Evolutionary conservation across 2,113 vertebrate species (phyloP), one percentile per base, ranked within the genome.

Genomic region (Zosterops japonicus): DNA sequence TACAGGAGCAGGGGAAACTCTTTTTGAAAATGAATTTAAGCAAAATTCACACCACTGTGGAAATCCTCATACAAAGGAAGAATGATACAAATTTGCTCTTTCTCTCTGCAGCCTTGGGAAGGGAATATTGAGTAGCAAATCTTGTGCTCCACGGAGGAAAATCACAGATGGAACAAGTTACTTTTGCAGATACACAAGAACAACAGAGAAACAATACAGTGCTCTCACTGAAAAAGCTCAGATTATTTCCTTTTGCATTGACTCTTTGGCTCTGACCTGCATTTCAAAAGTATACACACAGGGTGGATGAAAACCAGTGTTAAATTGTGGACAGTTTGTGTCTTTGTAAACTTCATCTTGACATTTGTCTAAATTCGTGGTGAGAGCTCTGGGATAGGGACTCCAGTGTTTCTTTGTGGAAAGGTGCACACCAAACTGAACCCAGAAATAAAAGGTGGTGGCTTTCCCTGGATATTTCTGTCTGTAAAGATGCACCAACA

Each of bases 281-380:
- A 8, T 87, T 93, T 79, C 35, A 25, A 8, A 65, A 57, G 10
- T 8, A 3, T 27, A 1, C 9, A 7, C 12, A 12, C 7, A 31
- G 83, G 23, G n/a, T 29, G 9, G 44, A 49, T 24, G 36, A 35
- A 60, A 76, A 47, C 7, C 1, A 0, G 0, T 11, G 10, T 49
- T 57, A 25, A 69, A 23, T 2, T n/a, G 55, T n/a, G 44, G 8
- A 21, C 28, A 42, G n/a, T 39, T 49, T 63, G 15, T 3, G 1
- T 36, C 28, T 61, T 71, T 71, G 31, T 10, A 42, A 6, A 27
- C 18, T 72, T 47, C 12, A 23, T 42, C 44, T 21, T 67, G 33
- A 9, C 0, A 0, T 39, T 56, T 69, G 8, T 39, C 33, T 60
- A 2, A 60, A 21, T 10, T 17, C 0, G 1, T 8, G 35, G 22